Evolutionary conservation across 2,888 invertebrate genomes (phyloP).

Genomic region (Cheilosia soror): DNA sequence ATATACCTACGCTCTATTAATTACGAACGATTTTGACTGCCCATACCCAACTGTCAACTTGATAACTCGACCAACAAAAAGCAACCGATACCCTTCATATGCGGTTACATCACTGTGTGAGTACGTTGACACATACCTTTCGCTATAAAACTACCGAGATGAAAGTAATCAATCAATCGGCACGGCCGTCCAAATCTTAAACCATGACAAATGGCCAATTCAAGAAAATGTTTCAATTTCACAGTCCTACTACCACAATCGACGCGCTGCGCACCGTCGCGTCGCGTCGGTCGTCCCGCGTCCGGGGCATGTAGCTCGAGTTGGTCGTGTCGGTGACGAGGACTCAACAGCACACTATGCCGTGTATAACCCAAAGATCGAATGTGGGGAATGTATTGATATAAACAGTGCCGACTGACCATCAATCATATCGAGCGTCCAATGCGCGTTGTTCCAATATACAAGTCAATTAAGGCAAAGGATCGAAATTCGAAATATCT

Average conservation of each 20-base stretch:
- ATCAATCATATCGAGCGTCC: slow-evolving; percentile 75
- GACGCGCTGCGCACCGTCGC: slow-evolving; percentile 6
- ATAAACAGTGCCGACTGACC: slow-evolving; percentile 76
- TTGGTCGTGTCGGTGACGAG: slow-evolving; percentile 25
- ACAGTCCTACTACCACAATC: slow-evolving; percentile 58
- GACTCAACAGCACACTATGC: slow-evolving; percentile 16
- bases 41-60: slow-evolving; percentile 64
- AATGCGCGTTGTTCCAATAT: slow-evolving; percentile 76
- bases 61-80: slow-evolving; percentile 48
- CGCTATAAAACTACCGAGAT: slow-evolving; percentile 63
- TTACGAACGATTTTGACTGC: slow-evolving; percentile 57
- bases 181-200: slow-evolving; percentile 74
- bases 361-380: slow-evolving; percentile 48
- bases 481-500: slow-evolving; percentile 75
- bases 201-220: slow-evolving; percentile 76
- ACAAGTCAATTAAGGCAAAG: slow-evolving; percentile 75
- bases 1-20: slow-evolving; percentile 54
- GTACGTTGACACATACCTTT: slow-evolving; percentile 71
- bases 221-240: slow-evolving; percentile 76
- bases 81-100: slow-evolving; percentile 22
- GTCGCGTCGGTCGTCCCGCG: slow-evolving; percentile 6
- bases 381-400: slow-evolving; percentile 73
- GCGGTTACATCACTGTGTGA: slow-evolving; percentile 30
- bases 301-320: neutral
- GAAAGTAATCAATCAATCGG: slow-evolving; percentile 73